phyloP scores from a whole-genome alignment of 2,113 vertebrate genomes.

The Aramus guarauna region DNA sequence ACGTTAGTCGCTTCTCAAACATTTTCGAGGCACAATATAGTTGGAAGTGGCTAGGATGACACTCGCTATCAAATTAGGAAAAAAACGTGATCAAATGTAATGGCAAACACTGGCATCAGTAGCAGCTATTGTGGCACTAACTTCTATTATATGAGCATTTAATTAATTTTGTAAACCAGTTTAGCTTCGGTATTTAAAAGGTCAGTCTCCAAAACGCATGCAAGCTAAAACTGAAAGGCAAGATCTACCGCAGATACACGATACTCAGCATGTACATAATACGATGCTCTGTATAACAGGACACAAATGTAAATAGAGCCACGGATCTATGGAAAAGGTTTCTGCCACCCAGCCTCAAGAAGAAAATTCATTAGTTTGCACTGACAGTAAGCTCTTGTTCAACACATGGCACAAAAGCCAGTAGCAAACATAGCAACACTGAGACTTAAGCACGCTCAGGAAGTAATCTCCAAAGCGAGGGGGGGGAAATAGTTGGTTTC shows the following conservation, averaged over 20 bases:
- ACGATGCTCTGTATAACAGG: background rate
- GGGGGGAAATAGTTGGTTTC: background rate
- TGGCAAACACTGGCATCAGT: background rate
- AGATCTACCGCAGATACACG: background rate
- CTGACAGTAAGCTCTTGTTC: conserved; percentile 37
- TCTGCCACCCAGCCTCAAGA: background rate
- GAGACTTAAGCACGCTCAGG: background rate
- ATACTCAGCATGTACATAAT: background rate
- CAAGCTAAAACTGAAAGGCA: background rate
- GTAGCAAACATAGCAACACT: background rate
- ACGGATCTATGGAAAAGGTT: background rate
- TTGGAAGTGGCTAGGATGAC: background rate
- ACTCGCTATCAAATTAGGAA: background rate
- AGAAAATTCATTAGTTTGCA: conserved; percentile 37
- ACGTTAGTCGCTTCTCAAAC: background rate
- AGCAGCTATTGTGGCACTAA: background rate
- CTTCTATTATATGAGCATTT: background rate
- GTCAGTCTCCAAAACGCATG: background rate
- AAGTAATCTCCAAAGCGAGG: background rate
- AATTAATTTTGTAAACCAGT: background rate
- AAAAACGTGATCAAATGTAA: background rate
- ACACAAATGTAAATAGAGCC: conserved; percentile 14
- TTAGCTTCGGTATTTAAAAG: background rate
- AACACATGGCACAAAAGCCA: conserved; percentile 19
- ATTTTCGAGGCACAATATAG: background rate